Conservation (phyloP, 1,140 invertebrate genomes). For the Stratiolaelaps scimitus region DNA sequence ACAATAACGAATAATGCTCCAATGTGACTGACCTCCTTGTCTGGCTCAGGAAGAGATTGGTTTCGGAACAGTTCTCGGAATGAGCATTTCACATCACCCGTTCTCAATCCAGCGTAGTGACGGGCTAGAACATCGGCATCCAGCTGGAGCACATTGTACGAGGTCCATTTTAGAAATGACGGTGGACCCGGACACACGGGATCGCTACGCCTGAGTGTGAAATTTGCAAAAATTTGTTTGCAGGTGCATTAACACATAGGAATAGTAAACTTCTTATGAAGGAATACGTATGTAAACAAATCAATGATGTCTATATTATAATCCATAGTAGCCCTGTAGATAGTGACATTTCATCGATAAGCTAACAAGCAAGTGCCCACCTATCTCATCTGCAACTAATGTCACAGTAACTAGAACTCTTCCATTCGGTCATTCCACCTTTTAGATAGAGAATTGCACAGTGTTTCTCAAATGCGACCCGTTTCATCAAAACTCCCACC, state of each 20-base stretch:
- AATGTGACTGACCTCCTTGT: not conserved
- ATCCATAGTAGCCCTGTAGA: too few species aligned
- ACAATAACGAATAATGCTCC: not conserved
- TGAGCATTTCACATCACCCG: not conserved
- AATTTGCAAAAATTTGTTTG: constrained; percentile 1
- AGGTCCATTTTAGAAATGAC: constrained; percentile 26
- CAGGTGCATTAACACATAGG: too few species aligned
- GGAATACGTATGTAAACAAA: too few species aligned
- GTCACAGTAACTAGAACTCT: too few species aligned
- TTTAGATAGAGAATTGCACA: too few species aligned
- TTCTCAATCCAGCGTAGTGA: not conserved
- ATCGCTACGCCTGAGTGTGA: not conserved
- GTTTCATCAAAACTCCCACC: not conserved
- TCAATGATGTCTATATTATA: too few species aligned
- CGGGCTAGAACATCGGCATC: not conserved
- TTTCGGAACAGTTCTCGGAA: constrained; percentile 6
- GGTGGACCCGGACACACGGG: not conserved
- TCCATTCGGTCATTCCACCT: too few species aligned
- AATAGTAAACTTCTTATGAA: too few species aligned
- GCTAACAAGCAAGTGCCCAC: too few species aligned
- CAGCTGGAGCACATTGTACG: constrained; percentile 3
- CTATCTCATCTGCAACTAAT: too few species aligned
- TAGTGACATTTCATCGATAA: too few species aligned
- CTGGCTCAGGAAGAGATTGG: not conserved
- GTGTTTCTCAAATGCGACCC: not conserved